These are phyloP conservation scores for Aphelenchoides besseyi DNA, from an alignment of 1,140 invertebrate genomes.

Conservation along the genomic window DNA sequence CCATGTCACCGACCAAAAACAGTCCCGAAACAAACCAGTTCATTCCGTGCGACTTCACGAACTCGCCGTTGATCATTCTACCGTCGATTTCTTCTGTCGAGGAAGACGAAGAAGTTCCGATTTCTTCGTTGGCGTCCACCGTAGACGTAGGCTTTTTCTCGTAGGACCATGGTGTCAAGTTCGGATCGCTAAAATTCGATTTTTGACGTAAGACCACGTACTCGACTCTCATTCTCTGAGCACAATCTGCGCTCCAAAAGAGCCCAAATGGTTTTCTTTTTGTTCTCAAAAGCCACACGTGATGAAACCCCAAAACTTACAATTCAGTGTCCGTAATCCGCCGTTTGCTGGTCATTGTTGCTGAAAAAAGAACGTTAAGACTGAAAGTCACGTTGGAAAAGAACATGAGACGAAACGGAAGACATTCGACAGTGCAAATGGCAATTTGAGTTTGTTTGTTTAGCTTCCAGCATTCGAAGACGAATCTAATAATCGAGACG, in stretches of 20 bases:
- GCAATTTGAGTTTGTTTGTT: too few species aligned
- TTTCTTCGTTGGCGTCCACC: background rate
- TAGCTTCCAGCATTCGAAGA: too few species aligned
- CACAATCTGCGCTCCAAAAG: too few species aligned
- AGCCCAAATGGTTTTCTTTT: background rate
- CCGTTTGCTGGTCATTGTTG: background rate
- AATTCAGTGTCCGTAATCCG: conserved; percentile 11
- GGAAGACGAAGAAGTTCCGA: background rate
- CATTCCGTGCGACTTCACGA: conserved; percentile 26
- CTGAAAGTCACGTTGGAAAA: background rate
- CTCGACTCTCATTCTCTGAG: too few species aligned
- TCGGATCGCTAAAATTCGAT: conserved; percentile 5
- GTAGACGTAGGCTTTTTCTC: background rate
- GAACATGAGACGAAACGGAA: too few species aligned
- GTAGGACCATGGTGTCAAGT: background rate
- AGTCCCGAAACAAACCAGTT: conserved; percentile 67
- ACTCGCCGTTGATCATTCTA: conserved; percentile 25
- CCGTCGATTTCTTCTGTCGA: background rate
- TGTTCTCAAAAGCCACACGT: background rate
- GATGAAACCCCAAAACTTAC: conserved; percentile 3
- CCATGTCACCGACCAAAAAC: conserved; percentile 73
- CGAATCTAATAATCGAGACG: too few species aligned
- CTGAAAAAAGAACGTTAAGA: background rate
- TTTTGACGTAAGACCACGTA: background rate
- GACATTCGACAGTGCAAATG: too few species aligned